Percentiles rank a stretch among this genome's conserved stretches.
These are phyloP conservation scores for Dromococcyx pavoninus DNA, from an alignment of 2,797 vertebrate genomes.

Conservation along the genomic window DNA sequence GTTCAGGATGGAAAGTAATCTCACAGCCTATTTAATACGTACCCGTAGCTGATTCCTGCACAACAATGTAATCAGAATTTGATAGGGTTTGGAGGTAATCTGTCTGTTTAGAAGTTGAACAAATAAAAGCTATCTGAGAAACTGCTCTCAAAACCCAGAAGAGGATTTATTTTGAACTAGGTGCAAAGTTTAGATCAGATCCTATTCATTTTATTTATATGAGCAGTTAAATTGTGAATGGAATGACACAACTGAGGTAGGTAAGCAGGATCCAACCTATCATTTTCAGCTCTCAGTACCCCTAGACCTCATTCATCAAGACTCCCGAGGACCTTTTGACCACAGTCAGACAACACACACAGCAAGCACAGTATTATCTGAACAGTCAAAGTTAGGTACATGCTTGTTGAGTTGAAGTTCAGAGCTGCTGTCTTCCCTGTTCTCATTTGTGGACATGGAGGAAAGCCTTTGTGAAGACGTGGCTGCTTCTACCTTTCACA, in stretches of 20 bases:
- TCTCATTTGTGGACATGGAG: neutral
- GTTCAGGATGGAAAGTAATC: constrained; percentile 5
- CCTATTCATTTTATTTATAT: constrained; percentile 18
- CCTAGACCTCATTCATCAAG: neutral
- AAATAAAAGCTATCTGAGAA: constrained; percentile 4
- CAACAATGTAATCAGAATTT: constrained; percentile 9
- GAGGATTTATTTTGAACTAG: constrained; percentile 8
- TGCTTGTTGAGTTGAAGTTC: neutral
- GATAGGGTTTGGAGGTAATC: neutral
- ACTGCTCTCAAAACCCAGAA: neutral
- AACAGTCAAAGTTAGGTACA: neutral
- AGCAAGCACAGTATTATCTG: neutral
- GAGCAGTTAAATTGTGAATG: neutral
- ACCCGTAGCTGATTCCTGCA: constrained; percentile 24
- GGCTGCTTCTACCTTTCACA: neutral
- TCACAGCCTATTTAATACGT: constrained; percentile 5
- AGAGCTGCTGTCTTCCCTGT: neutral
- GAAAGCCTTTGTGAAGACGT: neutral
- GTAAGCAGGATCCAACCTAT: neutral
- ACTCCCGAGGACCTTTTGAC: neutral
- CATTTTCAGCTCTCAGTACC: neutral
- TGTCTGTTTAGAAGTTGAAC: neutral
- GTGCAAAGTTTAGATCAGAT: constrained; percentile 6
- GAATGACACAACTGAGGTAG: neutral
- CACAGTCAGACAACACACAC: neutral